Evolutionary conservation across 2,797 vertebrate species (phyloP).

Genomic region (Gorsachius magnificus): DNA sequence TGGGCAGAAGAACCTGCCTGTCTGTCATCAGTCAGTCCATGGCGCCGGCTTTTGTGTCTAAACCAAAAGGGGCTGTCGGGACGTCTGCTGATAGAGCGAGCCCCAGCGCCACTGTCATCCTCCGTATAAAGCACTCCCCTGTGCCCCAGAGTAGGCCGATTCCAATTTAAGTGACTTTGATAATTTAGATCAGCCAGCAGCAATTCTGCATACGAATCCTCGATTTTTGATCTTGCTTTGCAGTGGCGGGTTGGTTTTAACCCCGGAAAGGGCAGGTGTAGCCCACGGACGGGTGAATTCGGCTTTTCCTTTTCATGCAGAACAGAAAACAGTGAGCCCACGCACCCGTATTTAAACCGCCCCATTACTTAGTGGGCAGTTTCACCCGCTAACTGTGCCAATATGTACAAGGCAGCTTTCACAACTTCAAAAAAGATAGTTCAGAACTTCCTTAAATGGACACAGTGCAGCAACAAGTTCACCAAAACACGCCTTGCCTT

Average conservation of each 20-base stretch:
- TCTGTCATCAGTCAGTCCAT: neutral
- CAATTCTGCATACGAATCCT: neutral
- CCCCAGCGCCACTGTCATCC: neutral
- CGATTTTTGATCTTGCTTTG: neutral
- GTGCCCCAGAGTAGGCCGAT: rapidly evolving
- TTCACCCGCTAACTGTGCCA: neutral
- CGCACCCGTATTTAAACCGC: neutral
- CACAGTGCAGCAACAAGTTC: neutral
- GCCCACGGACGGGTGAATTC: neutral
- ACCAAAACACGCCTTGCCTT: neutral
- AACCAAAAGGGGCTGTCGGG: too few relatives aligned
- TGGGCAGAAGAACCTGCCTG: neutral
- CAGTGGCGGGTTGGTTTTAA: neutral
- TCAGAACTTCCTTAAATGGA: neutral
- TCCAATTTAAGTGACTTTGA: neutral
- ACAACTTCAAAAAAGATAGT: neutral
- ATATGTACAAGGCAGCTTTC: neutral
- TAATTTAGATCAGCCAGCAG: neutral
- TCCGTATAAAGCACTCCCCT: neutral
- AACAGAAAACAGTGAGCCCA: neutral
- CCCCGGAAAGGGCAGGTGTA: neutral
- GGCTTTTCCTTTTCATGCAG: neutral
- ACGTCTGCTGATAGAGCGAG: neutral
- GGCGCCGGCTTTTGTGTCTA: neutral
- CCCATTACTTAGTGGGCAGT: neutral